A percentile compares a stretch with the other conserved stretches of the same genome.
Evolutionary conservation across 2,888 invertebrate species (phyloP).

Genomic region (Hydropsyche betteni): DNA sequence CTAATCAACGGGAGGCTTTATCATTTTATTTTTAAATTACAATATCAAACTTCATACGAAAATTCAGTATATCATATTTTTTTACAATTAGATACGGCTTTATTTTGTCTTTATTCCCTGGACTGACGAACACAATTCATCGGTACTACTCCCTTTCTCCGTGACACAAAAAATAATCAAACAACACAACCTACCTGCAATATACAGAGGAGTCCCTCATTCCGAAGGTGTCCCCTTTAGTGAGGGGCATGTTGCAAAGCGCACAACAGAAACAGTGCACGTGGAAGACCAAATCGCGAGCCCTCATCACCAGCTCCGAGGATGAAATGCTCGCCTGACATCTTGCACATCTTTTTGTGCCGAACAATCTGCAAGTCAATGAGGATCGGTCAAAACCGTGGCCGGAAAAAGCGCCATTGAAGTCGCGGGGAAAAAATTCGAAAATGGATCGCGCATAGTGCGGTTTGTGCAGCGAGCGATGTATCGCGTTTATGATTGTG

Average conservation of each 20-base stretch:
- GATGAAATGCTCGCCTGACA: constrained; percentile 90
- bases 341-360: constrained; percentile 86
- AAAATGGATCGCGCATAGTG: not conserved
- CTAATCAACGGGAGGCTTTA: too few relatives aligned
- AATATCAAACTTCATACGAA: too few relatives aligned
- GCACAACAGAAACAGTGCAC: constrained; percentile 94
- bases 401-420: not conserved
- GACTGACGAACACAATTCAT: too few relatives aligned
- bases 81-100: too few relatives aligned
- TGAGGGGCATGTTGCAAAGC: constrained; percentile 84
- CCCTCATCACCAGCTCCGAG: constrained; percentile 94
- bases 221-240: constrained; percentile 95
- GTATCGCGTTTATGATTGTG: not conserved
- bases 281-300: constrained; percentile 92
- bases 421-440: not conserved
- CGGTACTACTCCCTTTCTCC: too few relatives aligned
- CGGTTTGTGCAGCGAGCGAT: too few relatives aligned
- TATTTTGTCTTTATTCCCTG: too few relatives aligned
- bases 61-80: too few relatives aligned
- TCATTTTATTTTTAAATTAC: too few relatives aligned
- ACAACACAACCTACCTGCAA: constrained; percentile 69
- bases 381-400: too few relatives aligned
- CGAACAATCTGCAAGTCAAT: constrained; percentile 80
- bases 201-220: constrained; percentile 88
- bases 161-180: too few relatives aligned